phyloP scores from a whole-genome alignment of 2,113 vertebrate genomes.

The Arvicanthis niloticus region DNA sequence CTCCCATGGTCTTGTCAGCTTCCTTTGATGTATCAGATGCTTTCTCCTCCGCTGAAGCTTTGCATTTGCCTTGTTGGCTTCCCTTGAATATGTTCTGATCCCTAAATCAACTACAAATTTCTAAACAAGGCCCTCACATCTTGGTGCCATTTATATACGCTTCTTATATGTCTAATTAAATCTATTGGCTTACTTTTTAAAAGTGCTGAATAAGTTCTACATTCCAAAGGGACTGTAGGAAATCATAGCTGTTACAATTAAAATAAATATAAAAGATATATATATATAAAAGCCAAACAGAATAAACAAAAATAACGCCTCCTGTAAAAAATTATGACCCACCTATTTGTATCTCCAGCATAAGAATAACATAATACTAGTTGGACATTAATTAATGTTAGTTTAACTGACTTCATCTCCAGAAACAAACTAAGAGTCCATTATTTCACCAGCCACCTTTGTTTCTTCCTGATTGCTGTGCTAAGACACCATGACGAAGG shows the following conservation, averaged over 20 bases:
- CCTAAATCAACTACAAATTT: neutral
- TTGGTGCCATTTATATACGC: neutral
- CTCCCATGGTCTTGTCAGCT: neutral
- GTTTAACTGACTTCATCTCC: neutral
- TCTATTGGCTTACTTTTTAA: neutral
- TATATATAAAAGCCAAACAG: neutral
- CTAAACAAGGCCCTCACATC: neutral
- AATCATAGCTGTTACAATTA: neutral
- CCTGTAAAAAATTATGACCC: neutral
- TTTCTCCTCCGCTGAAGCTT: neutral
- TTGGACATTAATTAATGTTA: neutral
- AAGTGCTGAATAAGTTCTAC: neutral
- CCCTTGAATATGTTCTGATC: neutral
- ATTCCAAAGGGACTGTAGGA: neutral
- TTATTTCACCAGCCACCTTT: neutral
- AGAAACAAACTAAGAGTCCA: neutral
- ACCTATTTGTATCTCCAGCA: neutral
- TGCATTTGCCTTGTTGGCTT: neutral
- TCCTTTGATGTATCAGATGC: neutral
- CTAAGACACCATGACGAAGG: neutral
- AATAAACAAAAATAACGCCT: neutral
- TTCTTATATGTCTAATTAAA: neutral
- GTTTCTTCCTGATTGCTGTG: neutral
- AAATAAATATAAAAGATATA: conserved; percentile 10
- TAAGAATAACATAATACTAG: neutral